Evolutionary conservation across 2,113 vertebrate genomes (phyloP).

Genomic region (Pelvicachromis taeniatus): DNA sequence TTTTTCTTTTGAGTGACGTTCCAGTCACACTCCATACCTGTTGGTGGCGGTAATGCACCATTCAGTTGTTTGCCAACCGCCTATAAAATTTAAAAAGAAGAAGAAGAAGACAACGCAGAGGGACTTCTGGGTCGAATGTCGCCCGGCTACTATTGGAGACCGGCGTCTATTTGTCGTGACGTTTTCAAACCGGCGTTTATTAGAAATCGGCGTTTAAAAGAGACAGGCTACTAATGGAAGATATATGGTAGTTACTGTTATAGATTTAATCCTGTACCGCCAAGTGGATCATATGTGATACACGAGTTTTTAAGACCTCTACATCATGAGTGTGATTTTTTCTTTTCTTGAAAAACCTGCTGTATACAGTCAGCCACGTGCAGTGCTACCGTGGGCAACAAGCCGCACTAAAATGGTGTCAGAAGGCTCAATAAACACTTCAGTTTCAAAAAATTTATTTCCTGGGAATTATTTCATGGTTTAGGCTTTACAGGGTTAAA

Average conservation of each 20-base stretch:
- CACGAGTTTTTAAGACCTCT: background rate
- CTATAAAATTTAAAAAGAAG: no score
- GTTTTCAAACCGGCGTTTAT: no score
- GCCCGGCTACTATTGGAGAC: no score
- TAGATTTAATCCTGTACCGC: background rate
- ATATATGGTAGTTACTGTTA: background rate
- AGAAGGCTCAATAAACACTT: background rate
- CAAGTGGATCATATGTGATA: background rate
- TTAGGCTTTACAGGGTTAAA: background rate
- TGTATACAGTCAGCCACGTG: background rate
- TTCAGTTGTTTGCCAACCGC: no score
- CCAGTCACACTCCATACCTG: no score
- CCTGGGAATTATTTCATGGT: background rate
- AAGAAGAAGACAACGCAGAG: no score
- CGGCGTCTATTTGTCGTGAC: no score
- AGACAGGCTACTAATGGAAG: no score
- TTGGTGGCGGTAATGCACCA: no score
- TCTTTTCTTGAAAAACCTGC: background rate
- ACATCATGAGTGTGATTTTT: background rate
- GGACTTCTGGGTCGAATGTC: no score
- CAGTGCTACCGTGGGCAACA: background rate
- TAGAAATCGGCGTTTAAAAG: no score
- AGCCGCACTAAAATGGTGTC: background rate
- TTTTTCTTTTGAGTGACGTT: no score
- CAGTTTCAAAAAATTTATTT: fast-evolving